Percentiles rank a stretch among this genome's conserved stretches.
Evolutionary conservation across 2,888 invertebrate genomes (phyloP).

Genomic region (Agriopis marginaria): DNA sequence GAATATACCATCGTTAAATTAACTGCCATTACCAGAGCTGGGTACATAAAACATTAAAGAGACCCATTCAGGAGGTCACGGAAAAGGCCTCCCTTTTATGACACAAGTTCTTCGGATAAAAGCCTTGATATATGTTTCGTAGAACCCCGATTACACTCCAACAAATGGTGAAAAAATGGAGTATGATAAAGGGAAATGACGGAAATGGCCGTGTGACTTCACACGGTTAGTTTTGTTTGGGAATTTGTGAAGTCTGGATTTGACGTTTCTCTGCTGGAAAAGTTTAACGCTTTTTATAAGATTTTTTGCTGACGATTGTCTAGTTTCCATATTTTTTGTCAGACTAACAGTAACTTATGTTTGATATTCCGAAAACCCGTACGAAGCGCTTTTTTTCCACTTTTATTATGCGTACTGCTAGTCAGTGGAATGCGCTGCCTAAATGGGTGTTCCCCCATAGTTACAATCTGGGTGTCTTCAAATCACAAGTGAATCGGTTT

Average conservation of each 20-base stretch:
- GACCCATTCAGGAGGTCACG: slow-evolving; percentile 51
- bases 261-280: slow-evolving; percentile 3
- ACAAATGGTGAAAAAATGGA: slow-evolving; percentile 32
- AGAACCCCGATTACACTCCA: slow-evolving; percentile 26
- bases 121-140: slow-evolving; percentile 32
- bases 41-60: slow-evolving; percentile 52
- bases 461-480: too few species aligned
- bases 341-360: too few species aligned
- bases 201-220: slow-evolving; percentile 13
- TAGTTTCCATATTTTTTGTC: neutral
- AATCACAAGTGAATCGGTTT: too few species aligned
- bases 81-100: slow-evolving; percentile 60
- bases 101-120: slow-evolving; percentile 48
- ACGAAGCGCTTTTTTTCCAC: too few species aligned
- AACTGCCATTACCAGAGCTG: slow-evolving; percentile 45
- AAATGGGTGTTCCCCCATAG: too few species aligned
- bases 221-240: slow-evolving; percentile 10
- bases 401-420: too few species aligned
- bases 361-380: too few species aligned
- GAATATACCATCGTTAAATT: slow-evolving; percentile 40
- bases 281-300: neutral
- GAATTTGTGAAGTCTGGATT: slow-evolving; percentile 8
- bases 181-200: slow-evolving; percentile 13
- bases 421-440: too few species aligned
- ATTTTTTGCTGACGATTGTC: neutral